Base-by-base conservation (phyloP, 2,888 invertebrate genomes). In the Blera fallax region DNA sequence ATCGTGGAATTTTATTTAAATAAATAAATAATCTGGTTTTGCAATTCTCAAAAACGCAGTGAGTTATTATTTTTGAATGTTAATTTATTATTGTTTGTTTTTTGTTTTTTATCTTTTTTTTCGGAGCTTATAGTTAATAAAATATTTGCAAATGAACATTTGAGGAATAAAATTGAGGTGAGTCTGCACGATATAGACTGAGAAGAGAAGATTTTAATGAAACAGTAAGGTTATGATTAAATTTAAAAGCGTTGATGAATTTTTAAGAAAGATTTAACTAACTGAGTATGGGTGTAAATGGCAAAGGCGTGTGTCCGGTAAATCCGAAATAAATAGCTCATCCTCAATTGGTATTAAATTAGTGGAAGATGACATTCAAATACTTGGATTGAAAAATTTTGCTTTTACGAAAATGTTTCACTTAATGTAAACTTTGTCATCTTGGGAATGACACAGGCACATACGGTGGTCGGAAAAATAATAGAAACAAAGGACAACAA, bases 11-110 rank as follows among this genome's bases (percentile, higher is more conserved):
- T n/a, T 62, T 77, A 87, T 87, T 87, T 73, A 73, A 45, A 64
- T 78, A 56, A 70, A 82, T 87, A 87, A 87, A 77, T 87, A 88
- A 89, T 91, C 90, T 91, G 91, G 91, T 91, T 91, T 91, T 91
- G 91, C 89, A 91, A 91, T 91, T 91, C 91, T 91, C 91, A 91
- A 91, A 91, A 91, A 91, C 90, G 91, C 91, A 91, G 91, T 91
- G 84, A 84, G 80, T 70, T 84, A 73, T 64, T 83, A 18, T 67
- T 62, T 45, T 40, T n/a, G 40, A 34, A 3, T 40, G 54, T 34
- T 70, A 40, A 50, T 56, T 50, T 11, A n/a, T 58, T 73, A 21
- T 62, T 43, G 18, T 32, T 60, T 16, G 1, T 18, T 34, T 56
- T 48, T n/a, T n/a, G n/a, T n/a, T n/a, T n/a, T n/a, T n/a, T n/a